These are phyloP conservation scores for Plagodis pulveraria DNA, from an alignment of 2,888 invertebrate species.

Conservation along the genomic window DNA sequence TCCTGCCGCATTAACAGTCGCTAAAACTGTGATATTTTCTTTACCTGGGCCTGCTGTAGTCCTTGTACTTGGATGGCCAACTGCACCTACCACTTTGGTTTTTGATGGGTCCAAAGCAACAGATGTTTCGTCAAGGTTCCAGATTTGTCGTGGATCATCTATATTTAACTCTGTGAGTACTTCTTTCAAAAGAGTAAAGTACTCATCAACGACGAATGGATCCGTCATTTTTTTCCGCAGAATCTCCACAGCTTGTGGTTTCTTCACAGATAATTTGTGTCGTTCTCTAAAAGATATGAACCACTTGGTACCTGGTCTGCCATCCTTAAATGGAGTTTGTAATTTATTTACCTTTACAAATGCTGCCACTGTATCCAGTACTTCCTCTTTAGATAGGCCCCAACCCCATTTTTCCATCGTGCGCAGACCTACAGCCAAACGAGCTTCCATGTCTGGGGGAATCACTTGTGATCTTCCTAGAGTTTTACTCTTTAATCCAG, in stretches of 20 bases:
- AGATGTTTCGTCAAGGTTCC: conserved; percentile 41
- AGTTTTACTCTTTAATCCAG: conserved; percentile 1
- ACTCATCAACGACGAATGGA: conserved; percentile 10
- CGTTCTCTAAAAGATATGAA: conserved; percentile 13
- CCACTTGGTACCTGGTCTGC: conserved; percentile 17
- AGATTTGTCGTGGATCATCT: conserved; percentile 22
- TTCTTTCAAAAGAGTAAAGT: conserved; percentile 13
- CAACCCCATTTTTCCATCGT: conserved; percentile 34
- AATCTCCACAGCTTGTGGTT: neutral
- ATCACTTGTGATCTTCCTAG: conserved; percentile 31
- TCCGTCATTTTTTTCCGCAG: too few relatives aligned
- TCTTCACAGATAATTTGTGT: conserved; percentile 16
- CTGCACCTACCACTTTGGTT: conserved; percentile 39
- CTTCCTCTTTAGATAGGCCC: conserved; percentile 31
- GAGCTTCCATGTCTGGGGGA: conserved; percentile 22
- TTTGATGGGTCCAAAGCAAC: conserved; percentile 37
- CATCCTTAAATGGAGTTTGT: conserved; percentile 19
- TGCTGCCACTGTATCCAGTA: conserved; percentile 26
- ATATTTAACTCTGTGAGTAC: conserved; percentile 8
- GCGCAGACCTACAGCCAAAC: conserved; percentile 23
- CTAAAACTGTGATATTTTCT: conserved; percentile 39
- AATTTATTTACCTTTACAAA: conserved; percentile 25
- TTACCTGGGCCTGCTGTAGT: conserved; percentile 33
- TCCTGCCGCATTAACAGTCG: conserved; percentile 36
- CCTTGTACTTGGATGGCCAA: conserved; percentile 23